A percentile compares a stretch with the other conserved stretches of the same genome.
Evolutionary conservation across 2,113 vertebrate genomes (phyloP).

Genomic region (Chlorodrepanis virens): DNA sequence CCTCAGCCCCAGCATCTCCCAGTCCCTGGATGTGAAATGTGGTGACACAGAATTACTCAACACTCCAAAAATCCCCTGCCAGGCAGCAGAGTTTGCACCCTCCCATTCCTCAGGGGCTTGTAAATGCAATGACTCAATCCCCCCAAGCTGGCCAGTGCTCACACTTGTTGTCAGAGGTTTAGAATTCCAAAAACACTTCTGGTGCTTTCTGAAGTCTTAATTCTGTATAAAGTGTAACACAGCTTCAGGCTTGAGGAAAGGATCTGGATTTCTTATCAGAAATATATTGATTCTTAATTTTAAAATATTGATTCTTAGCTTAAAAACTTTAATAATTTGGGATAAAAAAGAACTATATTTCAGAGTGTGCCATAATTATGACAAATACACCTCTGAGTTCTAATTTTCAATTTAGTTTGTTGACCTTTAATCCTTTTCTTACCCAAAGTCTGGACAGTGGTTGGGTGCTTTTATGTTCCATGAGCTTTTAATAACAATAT

Average conservation of each 20-base stretch:
- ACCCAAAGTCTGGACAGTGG: background rate
- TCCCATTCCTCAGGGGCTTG: slow-evolving; percentile 67
- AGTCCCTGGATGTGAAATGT: slow-evolving; percentile 58
- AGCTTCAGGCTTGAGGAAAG: background rate
- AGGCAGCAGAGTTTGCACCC: slow-evolving; percentile 61
- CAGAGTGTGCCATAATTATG: background rate
- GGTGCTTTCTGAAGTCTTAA: background rate
- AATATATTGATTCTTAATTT: background rate
- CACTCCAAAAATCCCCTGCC: slow-evolving; percentile 71
- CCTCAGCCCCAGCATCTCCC: background rate
- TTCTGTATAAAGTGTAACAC: background rate
- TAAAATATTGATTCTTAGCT: background rate
- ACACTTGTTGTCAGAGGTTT: slow-evolving; percentile 46
- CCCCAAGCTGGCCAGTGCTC: slow-evolving; percentile 43
- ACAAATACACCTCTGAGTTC: background rate
- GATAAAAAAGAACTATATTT: background rate
- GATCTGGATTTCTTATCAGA: background rate
- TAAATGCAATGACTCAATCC: slow-evolving; percentile 72
- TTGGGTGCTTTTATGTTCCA: background rate
- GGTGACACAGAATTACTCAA: slow-evolving; percentile 78
- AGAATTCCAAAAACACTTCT: slow-evolving; percentile 33
- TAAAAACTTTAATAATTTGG: background rate
- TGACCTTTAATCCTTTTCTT: background rate
- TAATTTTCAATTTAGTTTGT: background rate
- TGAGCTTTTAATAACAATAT: background rate